Base-by-base conservation (phyloP, 2,797 vertebrate genomes). In the Phrynocephalus forsythii region DNA sequence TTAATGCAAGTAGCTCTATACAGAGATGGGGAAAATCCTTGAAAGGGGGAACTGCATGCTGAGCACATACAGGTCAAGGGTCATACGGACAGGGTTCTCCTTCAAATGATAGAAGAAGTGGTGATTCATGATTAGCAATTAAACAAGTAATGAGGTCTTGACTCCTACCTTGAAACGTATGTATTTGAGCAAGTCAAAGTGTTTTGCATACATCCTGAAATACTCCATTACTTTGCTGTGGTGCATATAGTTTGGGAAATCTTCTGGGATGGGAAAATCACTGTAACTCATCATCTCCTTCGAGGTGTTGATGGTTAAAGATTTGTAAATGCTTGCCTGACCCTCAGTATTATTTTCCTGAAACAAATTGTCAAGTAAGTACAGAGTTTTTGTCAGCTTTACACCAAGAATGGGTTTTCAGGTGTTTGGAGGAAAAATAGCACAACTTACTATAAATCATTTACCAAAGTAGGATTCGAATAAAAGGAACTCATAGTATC, bases 261-360 rank as follows among this genome's bases (percentile, higher is more conserved):
- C 94, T 1, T 94, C 95, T 0, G 97, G 97, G 71, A 98, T 97
- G n/a, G 97, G 97, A 38, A 95, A 98, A 89, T 98, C 97, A 20
- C 97, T 97, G 94, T 92, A 98, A 83, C 95, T 94, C 97, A 98
- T 98, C 97, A 97, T 97, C 93, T 98, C 97, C 91, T 98, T 97
- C 89, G 97, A 98, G 38, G 97, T 97, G 94, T 98, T 98, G 92
- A 98, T 97, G 87, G 97, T 97, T 87, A 98, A 93, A 67, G 97
- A 97, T 83, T 95, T 96, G 87, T 97, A 98, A 93, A 98, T 97
- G 82, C 97, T 98, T 86, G 97, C 96, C 68, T 95, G 94, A 86
- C 96, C 96, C 3, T 96, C 56, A 79, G 97, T 96, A 16, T 97
- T 95, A 69, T 95, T 94, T 92, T 97, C 96, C 97, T 98, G 89